These are phyloP conservation scores for Sphinx pinastri DNA, from an alignment of 2,888 invertebrate genomes.

Conservation along the genomic window DNA sequence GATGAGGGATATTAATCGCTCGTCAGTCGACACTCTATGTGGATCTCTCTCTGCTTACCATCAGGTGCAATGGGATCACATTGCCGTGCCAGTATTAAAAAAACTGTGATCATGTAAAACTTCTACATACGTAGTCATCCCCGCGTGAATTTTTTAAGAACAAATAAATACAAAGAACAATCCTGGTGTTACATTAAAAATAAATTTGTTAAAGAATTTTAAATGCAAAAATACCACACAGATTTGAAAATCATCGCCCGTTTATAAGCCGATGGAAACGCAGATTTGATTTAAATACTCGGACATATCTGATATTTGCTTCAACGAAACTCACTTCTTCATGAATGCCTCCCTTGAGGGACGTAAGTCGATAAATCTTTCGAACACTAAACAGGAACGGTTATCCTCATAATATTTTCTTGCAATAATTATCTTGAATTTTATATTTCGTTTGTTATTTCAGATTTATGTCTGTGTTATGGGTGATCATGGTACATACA, in stretches of 20 bases:
- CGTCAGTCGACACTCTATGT: too few species aligned
- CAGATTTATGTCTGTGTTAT: constrained; percentile 89
- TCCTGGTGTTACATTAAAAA: not conserved
- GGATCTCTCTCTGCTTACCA: too few species aligned
- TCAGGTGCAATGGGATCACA: too few species aligned
- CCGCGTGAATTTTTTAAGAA: not conserved
- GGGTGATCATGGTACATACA: constrained; percentile 94
- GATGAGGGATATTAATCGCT: not conserved
- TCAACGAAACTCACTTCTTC: constrained; percentile 8
- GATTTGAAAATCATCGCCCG: too few species aligned
- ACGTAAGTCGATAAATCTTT: not conserved
- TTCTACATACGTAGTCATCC: not conserved
- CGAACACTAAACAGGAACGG: not conserved
- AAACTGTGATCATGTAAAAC: not conserved
- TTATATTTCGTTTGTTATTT: constrained; percentile 27
- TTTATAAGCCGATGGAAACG: not conserved
- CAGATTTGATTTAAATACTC: not conserved
- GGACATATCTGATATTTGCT: constrained; percentile 7
- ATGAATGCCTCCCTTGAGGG: not conserved
- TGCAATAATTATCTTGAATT: constrained; percentile 13
- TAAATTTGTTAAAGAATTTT: not conserved
- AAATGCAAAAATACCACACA: too few species aligned
- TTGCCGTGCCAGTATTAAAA: not conserved
- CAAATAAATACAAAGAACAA: not conserved
- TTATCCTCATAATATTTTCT: not conserved